A percentile compares a stretch with the other conserved stretches of the same genome.
These are phyloP conservation scores for Daboia siamensis DNA, from an alignment of 2,113 vertebrate genomes.

Conservation along the genomic window DNA sequence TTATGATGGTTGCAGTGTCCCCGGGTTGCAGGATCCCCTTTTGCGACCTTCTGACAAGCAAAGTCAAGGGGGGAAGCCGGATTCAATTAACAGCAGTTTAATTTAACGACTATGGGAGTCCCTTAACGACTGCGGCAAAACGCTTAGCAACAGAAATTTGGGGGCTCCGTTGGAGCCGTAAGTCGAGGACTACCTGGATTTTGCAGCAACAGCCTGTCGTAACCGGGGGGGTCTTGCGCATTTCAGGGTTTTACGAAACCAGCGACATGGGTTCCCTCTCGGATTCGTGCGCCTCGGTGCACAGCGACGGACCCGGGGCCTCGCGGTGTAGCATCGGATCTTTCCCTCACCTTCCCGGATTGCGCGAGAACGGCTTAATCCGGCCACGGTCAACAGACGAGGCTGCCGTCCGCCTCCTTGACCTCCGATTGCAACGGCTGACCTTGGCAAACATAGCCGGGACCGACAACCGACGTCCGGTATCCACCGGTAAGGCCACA, in stretches of 20 bases:
- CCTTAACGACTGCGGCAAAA: neutral
- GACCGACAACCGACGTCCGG: slow-evolving; percentile 35
- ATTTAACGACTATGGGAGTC: too few relatives aligned
- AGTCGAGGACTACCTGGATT: neutral
- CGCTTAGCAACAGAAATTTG: neutral
- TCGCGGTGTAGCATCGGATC: slow-evolving; percentile 14
- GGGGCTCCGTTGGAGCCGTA: neutral
- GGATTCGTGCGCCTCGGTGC: slow-evolving; percentile 78
- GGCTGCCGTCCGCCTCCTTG: slow-evolving; percentile 68
- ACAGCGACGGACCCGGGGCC: slow-evolving; percentile 64
- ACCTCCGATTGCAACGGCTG: slow-evolving; percentile 51
- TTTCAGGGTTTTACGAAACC: slow-evolving; percentile 78
- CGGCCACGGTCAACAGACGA: slow-evolving; percentile 65
- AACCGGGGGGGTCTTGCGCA: neutral
- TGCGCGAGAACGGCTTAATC: slow-evolving; percentile 58
- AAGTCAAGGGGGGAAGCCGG: too few relatives aligned
- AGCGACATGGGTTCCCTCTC: slow-evolving; percentile 71
- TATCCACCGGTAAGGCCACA: slow-evolving; percentile 63
- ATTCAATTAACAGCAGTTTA: too few relatives aligned
- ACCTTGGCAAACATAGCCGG: neutral
- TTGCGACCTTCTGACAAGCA: too few relatives aligned
- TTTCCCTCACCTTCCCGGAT: slow-evolving; percentile 26
- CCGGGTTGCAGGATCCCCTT: too few relatives aligned
- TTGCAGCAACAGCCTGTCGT: neutral
- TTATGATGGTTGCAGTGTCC: too few relatives aligned